Conservation (phyloP, 2,888 invertebrate species). For the Amorpha juglandis region DNA sequence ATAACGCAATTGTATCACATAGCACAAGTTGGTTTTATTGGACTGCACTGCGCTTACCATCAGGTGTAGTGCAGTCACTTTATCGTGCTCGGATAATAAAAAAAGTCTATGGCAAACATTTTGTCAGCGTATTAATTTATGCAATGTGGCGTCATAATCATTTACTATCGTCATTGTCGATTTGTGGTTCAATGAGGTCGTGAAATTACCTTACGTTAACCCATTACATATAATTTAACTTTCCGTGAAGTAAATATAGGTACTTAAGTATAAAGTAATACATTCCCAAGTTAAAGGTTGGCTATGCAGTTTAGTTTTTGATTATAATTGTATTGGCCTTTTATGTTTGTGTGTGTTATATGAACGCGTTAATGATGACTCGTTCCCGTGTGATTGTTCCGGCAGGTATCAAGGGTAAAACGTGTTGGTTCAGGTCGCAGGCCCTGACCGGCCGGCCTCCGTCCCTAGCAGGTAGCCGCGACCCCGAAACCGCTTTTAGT, state of each 20-base stretch:
- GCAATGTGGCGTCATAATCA: too few species aligned
- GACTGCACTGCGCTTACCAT: too few species aligned
- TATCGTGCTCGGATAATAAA: too few species aligned
- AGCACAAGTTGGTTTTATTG: not conserved
- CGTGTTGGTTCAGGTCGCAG: conserved; percentile 55
- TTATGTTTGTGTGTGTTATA: not conserved
- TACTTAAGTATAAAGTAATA: not conserved
- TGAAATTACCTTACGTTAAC: too few species aligned
- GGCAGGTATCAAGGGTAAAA: conserved; percentile 69
- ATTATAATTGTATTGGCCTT: not conserved
- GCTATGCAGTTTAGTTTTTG: not conserved
- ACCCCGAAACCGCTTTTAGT: conserved; percentile 58
- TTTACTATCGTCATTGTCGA: too few species aligned
- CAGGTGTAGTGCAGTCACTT: too few species aligned
- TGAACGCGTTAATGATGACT: conserved; percentile 35
- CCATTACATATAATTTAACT: not conserved
- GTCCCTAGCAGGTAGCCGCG: conserved; percentile 70
- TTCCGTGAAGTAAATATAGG: not conserved
- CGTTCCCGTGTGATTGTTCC: conserved; percentile 76
- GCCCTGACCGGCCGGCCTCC: conserved; percentile 51
- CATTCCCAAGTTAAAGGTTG: conserved; percentile 4
- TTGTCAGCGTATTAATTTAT: too few species aligned
- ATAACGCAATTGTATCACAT: too few species aligned
- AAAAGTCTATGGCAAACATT: too few species aligned
- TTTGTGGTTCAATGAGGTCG: not conserved